Percentiles rank a stretch among this genome's conserved stretches.
Conservation (phyloP, 1,140 invertebrate genomes). For the Penaeus chinensis region DNA sequence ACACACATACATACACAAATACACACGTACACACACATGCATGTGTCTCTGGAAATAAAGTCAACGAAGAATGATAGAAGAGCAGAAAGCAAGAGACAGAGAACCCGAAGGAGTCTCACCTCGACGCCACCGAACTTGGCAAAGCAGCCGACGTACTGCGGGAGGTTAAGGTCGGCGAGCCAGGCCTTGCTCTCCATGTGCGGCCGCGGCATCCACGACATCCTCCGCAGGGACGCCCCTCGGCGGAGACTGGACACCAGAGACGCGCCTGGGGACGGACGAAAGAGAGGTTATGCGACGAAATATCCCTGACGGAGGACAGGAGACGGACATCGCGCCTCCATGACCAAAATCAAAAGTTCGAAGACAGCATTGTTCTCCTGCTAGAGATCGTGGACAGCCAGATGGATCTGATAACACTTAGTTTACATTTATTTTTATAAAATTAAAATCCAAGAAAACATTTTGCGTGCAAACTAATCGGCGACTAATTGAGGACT, state of each 20-base stretch:
- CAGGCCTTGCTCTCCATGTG: constrained; percentile 49
- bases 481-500: too few species aligned
- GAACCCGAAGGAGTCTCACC: background rate
- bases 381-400: too few species aligned
- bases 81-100: background rate
- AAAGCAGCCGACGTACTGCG: constrained; percentile 25
- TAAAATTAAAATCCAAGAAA: too few species aligned
- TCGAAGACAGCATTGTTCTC: too few species aligned
- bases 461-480: too few species aligned
- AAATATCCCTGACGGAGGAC: background rate
- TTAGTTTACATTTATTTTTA: too few species aligned
- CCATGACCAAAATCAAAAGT: too few species aligned
- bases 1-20: too few species aligned
- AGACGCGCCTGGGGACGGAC: constrained; percentile 16
- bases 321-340: background rate
- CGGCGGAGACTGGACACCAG: constrained; percentile 46
- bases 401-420: too few species aligned
- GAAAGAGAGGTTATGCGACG: background rate
- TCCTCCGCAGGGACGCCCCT: constrained; percentile 45
- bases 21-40: too few species aligned
- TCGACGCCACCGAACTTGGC: constrained; percentile 47
- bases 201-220: constrained; percentile 52
- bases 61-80: too few species aligned
- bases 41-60: too few species aligned
- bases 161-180: constrained; percentile 47